Evolutionary conservation across 2,888 invertebrate genomes (phyloP), one percentile per base, ranked within the genome.

Genomic region (Clusia tigrina): DNA sequence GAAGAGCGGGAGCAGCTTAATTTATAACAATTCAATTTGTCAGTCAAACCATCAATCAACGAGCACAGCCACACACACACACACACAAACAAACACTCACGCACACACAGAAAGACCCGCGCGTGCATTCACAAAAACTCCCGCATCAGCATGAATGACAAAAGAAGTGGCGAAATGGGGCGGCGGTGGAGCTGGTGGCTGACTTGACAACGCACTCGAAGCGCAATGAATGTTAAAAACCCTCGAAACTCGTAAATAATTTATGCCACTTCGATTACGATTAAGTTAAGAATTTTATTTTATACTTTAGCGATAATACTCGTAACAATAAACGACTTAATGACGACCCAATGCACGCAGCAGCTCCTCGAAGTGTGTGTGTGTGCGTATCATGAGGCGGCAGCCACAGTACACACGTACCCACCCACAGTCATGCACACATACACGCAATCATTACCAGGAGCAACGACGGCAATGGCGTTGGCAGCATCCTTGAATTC

Each of bases 281-380:
- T 67, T 54, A 62, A 62, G 64, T 56, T 51, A 26, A 46, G 55
- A 58, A 46, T 58, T 63, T 64, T 42, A 59, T 60, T 62, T 64
- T 57, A 58, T 56, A 38, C 65, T 67, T n/a, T 65, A 69, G 64
- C 58, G 65, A 66, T 66, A 67, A n/a, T n/a, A n/a, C n/a, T 64
- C 67, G 69, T 71, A 64, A 71, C 70, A 74, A 71, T 74, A 76
- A 77, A 74, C 73, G 70, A 64, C 63, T 76, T 74, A 74, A 72
- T 72, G 73, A 59, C 32, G 12, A 32, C n/a, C n/a, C n/a, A n/a
- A n/a, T n/a, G n/a, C n/a, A n/a, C n/a, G n/a, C n/a, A n/a, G n/a
- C n/a, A n/a, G n/a, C n/a, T n/a, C n/a, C n/a, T n/a, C n/a, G n/a
- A n/a, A n/a, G n/a, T n/a, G n/a, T n/a, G n/a, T n/a, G n/a, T n/a